These are phyloP conservation scores for Drosophila bocki DNA, from an alignment of 1,140 invertebrate species.

Conservation along the genomic window DNA sequence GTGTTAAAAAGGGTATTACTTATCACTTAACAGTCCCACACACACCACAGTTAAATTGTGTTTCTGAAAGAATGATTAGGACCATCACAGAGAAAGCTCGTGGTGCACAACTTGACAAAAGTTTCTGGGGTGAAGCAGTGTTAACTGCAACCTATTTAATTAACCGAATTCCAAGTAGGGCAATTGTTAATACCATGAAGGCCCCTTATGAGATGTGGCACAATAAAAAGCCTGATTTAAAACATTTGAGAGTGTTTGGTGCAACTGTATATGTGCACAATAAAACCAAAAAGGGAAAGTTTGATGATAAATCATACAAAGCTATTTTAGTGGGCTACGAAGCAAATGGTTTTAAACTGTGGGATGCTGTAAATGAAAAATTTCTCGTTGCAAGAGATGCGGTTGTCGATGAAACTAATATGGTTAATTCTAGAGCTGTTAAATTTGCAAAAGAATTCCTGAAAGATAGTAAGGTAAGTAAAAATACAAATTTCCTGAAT, in stretches of 20 bases:
- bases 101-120: too few species aligned
- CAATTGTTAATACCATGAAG: not conserved
- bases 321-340: slow-evolving; percentile 13
- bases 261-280: slow-evolving; percentile 2
- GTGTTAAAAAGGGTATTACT: too few species aligned
- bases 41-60: too few species aligned
- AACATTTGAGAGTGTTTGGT: slow-evolving; percentile 25
- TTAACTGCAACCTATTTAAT: slow-evolving; percentile 33
- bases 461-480: slow-evolving; percentile 28
- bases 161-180: slow-evolving; percentile 27
- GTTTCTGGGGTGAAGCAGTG: too few species aligned
- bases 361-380: slow-evolving; percentile 14
- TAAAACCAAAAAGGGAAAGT: slow-evolving; percentile 1
- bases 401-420: slow-evolving; percentile 17
- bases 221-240: slow-evolving; percentile 8
- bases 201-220: not conserved
- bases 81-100: too few species aligned
- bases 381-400: slow-evolving; percentile 26
- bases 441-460: slow-evolving; percentile 9
- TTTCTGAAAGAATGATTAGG: too few species aligned
- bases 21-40: too few species aligned
- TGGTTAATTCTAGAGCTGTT: slow-evolving; percentile 21
- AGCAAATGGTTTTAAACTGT: slow-evolving; percentile 12
- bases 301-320: slow-evolving; percentile 12
- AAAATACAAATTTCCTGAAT: slow-evolving; percentile 5